Base-by-base conservation (phyloP, 2,888 invertebrate species). In the Pseudococcus viburni region DNA sequence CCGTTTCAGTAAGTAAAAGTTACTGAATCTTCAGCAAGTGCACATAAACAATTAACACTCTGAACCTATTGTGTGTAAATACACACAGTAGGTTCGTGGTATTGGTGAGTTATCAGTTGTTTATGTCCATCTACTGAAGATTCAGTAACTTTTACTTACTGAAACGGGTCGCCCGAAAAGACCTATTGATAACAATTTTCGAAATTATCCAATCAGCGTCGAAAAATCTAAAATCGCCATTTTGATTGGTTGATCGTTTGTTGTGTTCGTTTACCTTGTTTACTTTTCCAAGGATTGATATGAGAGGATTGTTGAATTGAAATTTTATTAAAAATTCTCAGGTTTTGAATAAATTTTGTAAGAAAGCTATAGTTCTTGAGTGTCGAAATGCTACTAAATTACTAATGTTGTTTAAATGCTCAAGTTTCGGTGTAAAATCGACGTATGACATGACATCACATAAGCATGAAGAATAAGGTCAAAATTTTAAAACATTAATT, bases 121-220 rank as follows among this genome's bases (percentile, higher is more conserved):
- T n/a, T n/a, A n/a, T n/a, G n/a, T n/a, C n/a, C n/a, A n/a, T n/a
- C n/a, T n/a, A n/a, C n/a, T n/a, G n/a, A n/a, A n/a, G n/a, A n/a
- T n/a, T n/a, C n/a, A n/a, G n/a, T n/a, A n/a, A n/a, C n/a, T n/a
- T n/a, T n/a, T n/a, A n/a, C n/a, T n/a, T n/a, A n/a, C n/a, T n/a
- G n/a, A n/a, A n/a, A n/a, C n/a, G n/a, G n/a, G n/a, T n/a, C n/a
- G n/a, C n/a, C n/a, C n/a, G n/a, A n/a, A n/a, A n/a, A n/a, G n/a
- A n/a, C n/a, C n/a, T n/a, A 33, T 11, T 64, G 64, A 64, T 64
- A 64, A 64, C 64, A 64, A 9, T 64, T 64, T 64, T 64, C 12
- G 22, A 64, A 64, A 64, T 64, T 12, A 64, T 1, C 64, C 64
- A 64, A 64, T 64, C 64, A 64, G 0, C 5, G 9, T 64, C 9